phyloP scores from a whole-genome alignment of 2,888 invertebrate species.

The Cecidostiba fungosa region DNA sequence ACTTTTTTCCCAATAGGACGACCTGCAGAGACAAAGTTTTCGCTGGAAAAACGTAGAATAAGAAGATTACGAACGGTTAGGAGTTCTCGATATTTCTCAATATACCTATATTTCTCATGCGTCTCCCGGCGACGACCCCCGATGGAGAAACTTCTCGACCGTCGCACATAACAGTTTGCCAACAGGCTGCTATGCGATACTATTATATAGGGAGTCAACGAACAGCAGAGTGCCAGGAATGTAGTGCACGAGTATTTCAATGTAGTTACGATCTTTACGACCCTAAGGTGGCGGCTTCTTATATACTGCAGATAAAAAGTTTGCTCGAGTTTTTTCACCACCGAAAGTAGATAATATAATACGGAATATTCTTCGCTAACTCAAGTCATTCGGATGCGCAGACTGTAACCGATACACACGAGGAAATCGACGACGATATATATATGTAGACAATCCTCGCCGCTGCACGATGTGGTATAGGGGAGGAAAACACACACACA shows the following conservation, averaged over 20 bases:
- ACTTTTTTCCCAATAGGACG: too few species aligned
- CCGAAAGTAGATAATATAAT: background rate
- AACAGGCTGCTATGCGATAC: conserved; percentile 25
- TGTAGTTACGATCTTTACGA: conserved; percentile 14
- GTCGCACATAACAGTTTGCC: conserved; percentile 27
- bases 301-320: background rate
- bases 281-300: background rate
- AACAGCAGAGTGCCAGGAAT: conserved; percentile 10
- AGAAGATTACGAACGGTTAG: conserved; percentile 12
- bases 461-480: background rate
- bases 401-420: too few species aligned
- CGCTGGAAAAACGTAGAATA: background rate
- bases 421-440: background rate
- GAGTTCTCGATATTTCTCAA: background rate
- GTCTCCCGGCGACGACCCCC: background rate
- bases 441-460: background rate
- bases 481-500: background rate
- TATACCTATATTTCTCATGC: background rate
- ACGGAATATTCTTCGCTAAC: background rate
- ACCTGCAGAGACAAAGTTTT: too few species aligned
- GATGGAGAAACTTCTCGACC: conserved; percentile 23
- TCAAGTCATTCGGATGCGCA: background rate
- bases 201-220: conserved; percentile 14
- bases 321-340: background rate
- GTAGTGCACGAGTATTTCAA: conserved; percentile 23